Evolutionary conservation across 2,113 vertebrate species (phyloP).

Genomic region (Todiramphus chloris): DNA sequence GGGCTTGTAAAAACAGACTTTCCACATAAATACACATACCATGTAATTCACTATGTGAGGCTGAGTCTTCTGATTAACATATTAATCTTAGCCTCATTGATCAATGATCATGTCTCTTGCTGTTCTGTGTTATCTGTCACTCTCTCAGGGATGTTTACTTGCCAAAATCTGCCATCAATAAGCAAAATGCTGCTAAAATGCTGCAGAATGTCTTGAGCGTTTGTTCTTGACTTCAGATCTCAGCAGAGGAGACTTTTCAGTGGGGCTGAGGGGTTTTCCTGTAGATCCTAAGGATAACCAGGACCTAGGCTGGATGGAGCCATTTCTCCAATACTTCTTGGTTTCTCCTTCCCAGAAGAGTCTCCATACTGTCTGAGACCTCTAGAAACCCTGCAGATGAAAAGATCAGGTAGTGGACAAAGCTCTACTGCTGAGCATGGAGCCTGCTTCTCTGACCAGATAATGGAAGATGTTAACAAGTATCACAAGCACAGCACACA

Average conservation of each 20-base stretch:
- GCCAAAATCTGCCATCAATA: not conserved
- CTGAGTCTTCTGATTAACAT: not conserved
- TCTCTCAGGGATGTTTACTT: not conserved
- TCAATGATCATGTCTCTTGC: not conserved
- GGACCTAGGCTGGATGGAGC: not conserved
- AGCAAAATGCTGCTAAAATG: not conserved
- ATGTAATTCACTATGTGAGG: not conserved
- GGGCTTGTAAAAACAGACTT: not conserved
- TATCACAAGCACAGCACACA: not conserved
- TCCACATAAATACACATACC: not conserved
- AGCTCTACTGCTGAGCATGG: not conserved
- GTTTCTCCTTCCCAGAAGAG: not conserved
- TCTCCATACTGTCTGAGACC: not conserved
- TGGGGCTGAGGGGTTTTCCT: not conserved
- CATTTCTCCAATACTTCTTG: not conserved
- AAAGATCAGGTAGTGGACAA: not conserved
- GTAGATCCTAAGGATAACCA: not conserved
- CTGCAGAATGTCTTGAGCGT: not conserved
- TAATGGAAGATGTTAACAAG: rapidly evolving
- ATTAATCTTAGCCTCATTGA: not conserved
- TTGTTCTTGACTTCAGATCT: not conserved
- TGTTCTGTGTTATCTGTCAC: not conserved
- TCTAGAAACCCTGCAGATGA: not conserved
- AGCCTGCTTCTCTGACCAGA: not conserved
- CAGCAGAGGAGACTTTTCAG: not conserved